A percentile compares a stretch with the other conserved stretches of the same genome.
phyloP scores from a whole-genome alignment of 2,888 invertebrate genomes.

The Punctoribates punctum region DNA sequence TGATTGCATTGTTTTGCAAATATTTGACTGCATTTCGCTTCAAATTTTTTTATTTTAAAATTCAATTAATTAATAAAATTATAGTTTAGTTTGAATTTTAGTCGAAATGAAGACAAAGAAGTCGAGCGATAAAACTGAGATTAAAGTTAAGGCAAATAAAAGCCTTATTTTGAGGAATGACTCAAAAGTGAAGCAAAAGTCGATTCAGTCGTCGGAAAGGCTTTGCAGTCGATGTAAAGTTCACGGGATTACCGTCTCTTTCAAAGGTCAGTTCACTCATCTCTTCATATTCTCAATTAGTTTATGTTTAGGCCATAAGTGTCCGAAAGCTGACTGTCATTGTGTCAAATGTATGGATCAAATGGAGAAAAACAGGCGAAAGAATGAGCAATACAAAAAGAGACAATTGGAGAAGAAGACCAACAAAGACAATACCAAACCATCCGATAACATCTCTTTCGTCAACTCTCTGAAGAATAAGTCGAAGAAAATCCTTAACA shows the following conservation, averaged over 20 bases:
- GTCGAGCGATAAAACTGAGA: no score
- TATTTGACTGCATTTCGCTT: no score
- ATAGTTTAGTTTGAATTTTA: neutral
- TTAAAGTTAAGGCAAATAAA: no score
- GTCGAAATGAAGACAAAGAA: neutral
- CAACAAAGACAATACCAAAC: neutral
- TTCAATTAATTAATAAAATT: neutral
- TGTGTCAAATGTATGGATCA: slow-evolving; percentile 5
- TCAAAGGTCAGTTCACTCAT: slow-evolving; percentile 1
- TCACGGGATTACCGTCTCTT: neutral
- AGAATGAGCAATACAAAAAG: neutral
- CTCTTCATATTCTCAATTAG: neutral
- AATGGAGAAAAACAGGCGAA: neutral
- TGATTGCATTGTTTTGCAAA: no score
- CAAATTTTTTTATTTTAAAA: no score
- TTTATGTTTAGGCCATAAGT: neutral
- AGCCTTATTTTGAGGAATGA: no score
- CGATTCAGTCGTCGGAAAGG: neutral
- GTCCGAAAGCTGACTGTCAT: neutral
- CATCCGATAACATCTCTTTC: neutral
- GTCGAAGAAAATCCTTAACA: slow-evolving; percentile 14
- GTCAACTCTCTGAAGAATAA: neutral
- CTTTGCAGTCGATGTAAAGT: slow-evolving; percentile 5
- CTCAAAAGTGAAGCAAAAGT: no score
- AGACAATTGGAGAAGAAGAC: neutral